These are phyloP conservation scores for Anoplius nigerrimus DNA, from an alignment of 2,888 invertebrate species.

Conservation along the genomic window DNA sequence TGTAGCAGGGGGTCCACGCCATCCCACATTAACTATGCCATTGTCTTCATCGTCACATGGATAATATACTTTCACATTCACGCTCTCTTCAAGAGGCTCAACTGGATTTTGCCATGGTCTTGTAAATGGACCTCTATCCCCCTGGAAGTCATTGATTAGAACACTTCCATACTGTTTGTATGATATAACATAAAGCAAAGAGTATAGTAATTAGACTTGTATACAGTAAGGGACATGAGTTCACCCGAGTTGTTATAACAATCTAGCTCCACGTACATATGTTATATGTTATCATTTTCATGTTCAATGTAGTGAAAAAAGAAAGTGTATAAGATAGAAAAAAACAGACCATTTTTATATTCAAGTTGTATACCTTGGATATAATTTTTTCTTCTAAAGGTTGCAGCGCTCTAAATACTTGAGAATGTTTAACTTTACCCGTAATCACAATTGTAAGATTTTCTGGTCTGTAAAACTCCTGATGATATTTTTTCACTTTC, in stretches of 20 bases:
- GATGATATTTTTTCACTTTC: constrained; percentile 89
- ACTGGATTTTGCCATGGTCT: constrained; percentile 87
- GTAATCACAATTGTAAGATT: constrained; percentile 90
- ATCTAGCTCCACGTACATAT: no score
- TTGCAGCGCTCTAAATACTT: constrained; percentile 84
- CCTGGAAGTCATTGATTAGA: constrained; percentile 73
- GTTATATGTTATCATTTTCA: no score
- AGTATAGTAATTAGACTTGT: constrained; percentile 12
- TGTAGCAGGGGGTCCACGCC: constrained; percentile 86
- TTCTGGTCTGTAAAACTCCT: constrained; percentile 91
- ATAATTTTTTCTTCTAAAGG: constrained; percentile 87
- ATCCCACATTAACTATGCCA: constrained; percentile 86
- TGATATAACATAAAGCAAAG: constrained; percentile 7
- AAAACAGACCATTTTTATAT: no score
- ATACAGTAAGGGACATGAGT: not conserved
- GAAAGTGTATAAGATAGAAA: constrained; percentile 24
- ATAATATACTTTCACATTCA: constrained; percentile 80
- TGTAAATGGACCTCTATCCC: constrained; percentile 78
- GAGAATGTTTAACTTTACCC: constrained; percentile 85
- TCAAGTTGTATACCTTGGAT: constrained; percentile 78
- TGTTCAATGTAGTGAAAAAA: no score
- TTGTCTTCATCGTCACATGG: constrained; percentile 90
- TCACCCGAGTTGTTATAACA: no score
- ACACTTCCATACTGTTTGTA: no score
- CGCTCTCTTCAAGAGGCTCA: constrained; percentile 79